Evolutionary conservation across 2,888 invertebrate species (phyloP), one percentile per base, ranked within the genome.

Genomic region (Cactoblastis cactorum): DNA sequence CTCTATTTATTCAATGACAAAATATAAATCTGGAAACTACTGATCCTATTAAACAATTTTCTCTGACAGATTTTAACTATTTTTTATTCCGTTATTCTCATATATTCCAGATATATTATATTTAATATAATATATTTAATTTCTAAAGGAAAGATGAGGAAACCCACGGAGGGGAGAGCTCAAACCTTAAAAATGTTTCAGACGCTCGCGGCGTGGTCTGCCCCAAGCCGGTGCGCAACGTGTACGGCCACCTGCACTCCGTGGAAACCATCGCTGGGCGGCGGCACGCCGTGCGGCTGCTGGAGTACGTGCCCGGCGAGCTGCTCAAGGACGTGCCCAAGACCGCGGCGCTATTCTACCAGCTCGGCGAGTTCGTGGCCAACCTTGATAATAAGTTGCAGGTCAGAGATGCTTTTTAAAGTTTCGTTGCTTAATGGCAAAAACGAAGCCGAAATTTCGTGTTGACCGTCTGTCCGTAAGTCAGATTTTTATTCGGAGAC

Each of bases 221-320:
- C 54, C 94, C 96, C 0, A 85, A 91, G 46, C 96, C 96, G 0
- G 80, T 96, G 33, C 91, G 91, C 63, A 95, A 94, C 63, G 88
- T 93, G 0, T 86, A 88, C 55, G 94, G 94, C 0, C 90, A 92
- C 54, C 91, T 92, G 61, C 92, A 91, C 74, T 93, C 93, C 0
- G 68, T 80, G 17, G 87, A 92, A 69, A 77, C 66, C 3, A 85
- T 92, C 53, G 80, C 81, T 0, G 83, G 76, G n/a, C 83, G 89
- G 48, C 74, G 78, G 53, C 93, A 96, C 71, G 91, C 94, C 0
- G 93, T 97, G 0, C 90, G 96, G 2, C 89, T 98, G 11, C 82
- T 97, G 65, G 92, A 94, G 68, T 97, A 90, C 69, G 90, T 95
- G 11, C 93, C 95, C 0, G 97, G 97, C 0, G 90, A 91, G 51